A percentile compares a stretch with the other conserved stretches of the same genome.
Evolutionary conservation across 2,113 vertebrate species (phyloP).

Genomic region (Anarhynchus alexandrinus): DNA sequence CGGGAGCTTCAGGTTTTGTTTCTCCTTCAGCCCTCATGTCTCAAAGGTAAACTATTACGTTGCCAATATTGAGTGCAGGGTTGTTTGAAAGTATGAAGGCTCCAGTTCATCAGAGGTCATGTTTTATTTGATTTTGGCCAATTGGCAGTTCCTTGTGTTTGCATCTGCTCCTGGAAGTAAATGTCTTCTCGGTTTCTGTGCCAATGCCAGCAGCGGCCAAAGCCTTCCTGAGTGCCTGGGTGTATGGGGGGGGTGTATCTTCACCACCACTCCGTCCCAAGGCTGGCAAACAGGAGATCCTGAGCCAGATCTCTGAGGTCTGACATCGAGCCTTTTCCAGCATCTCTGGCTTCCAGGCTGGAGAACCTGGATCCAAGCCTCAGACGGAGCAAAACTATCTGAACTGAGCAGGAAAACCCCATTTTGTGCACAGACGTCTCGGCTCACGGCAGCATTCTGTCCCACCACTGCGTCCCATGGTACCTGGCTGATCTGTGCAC

Average conservation of each 20-base stretch:
- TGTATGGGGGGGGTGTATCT: background rate
- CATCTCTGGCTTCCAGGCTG: background rate
- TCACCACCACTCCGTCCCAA: background rate
- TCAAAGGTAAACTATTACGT: background rate
- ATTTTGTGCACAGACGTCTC: background rate
- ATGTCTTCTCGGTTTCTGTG: background rate
- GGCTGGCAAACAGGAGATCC: background rate
- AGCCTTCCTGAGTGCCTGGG: background rate
- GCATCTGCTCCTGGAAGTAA: background rate
- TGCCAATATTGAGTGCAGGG: background rate
- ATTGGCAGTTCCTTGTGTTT: background rate
- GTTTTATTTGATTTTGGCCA: background rate
- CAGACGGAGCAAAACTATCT: background rate
- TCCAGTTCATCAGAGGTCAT: background rate
- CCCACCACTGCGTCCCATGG: rapidly evolving
- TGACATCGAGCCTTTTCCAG: background rate
- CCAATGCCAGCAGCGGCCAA: background rate
- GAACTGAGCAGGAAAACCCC: background rate
- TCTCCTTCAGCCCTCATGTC: background rate
- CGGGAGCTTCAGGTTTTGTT: background rate
- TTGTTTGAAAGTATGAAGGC: background rate
- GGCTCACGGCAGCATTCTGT: background rate
- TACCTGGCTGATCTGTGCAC: background rate
- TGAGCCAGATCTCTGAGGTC: background rate
- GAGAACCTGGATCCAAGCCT: background rate